Evolutionary conservation across 2,888 invertebrate species (phyloP).

Genomic region (Neoascia interrupta): DNA sequence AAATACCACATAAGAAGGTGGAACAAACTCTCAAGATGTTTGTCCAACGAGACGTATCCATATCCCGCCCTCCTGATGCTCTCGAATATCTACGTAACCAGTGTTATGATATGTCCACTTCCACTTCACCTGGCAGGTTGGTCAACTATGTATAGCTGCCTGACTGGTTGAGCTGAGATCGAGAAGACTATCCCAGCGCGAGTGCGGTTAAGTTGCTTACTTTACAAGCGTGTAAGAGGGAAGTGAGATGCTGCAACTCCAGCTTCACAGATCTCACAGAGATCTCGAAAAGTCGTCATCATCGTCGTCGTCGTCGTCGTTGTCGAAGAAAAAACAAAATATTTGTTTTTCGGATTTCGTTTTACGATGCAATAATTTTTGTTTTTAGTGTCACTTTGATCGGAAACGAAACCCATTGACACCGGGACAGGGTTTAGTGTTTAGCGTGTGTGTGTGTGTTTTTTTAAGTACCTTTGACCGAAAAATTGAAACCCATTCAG

Average conservation of each 20-base stretch:
- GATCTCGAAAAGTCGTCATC: slow-evolving; percentile 9
- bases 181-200: slow-evolving; percentile 5
- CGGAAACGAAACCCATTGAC: slow-evolving; percentile 62
- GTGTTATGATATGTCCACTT: slow-evolving; percentile 63
- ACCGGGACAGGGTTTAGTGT: slow-evolving; percentile 37
- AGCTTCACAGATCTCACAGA: slow-evolving; percentile 12
- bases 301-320: no score
- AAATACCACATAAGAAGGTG: slow-evolving; percentile 34
- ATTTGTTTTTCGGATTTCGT: slow-evolving; percentile 68
- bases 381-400: slow-evolving; percentile 68
- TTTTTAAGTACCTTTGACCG: slow-evolving; percentile 60
- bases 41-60: slow-evolving; percentile 19
- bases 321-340: slow-evolving; percentile 46
- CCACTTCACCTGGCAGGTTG: slow-evolving; percentile 60
- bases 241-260: slow-evolving; percentile 47
- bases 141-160: slow-evolving; percentile 43
- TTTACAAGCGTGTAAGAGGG: slow-evolving; percentile 55
- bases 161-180: slow-evolving; percentile 61
- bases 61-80: slow-evolving; percentile 41
- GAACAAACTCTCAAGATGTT: slow-evolving; percentile 53
- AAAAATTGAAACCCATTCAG: slow-evolving; percentile 66
- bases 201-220: slow-evolving; percentile 55
- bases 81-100: slow-evolving; percentile 56
- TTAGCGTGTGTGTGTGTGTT: no score
- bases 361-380: slow-evolving; percentile 69